phyloP scores from a whole-genome alignment of 2,888 invertebrate genomes.

The Leptinotarsa peninsularis region DNA sequence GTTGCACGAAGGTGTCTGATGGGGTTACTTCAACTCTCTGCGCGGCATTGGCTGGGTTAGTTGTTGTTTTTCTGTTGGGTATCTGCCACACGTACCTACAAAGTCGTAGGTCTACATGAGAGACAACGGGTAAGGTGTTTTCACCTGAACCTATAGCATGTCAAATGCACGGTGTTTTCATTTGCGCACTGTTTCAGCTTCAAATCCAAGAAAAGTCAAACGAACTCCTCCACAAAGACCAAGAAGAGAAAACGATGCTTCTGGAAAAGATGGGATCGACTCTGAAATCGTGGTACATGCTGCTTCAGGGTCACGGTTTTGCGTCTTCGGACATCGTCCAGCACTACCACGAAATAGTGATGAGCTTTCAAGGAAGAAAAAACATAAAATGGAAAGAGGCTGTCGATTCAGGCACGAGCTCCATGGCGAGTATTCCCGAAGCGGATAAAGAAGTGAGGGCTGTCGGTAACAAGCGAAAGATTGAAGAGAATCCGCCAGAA shows the following conservation, averaged over 20 bases:
- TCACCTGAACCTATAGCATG: no score
- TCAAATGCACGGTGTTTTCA: no score
- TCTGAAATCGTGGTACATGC: conserved; percentile 71
- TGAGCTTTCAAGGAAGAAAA: conserved; percentile 71
- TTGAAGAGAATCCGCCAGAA: conserved; percentile 7
- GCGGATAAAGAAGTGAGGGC: conserved; percentile 36
- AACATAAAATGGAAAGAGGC: conserved; percentile 73
- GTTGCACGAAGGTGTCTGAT: no score
- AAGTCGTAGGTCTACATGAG: no score
- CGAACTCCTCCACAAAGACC: conserved; percentile 53
- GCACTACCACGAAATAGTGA: conserved; percentile 72
- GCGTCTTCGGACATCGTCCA: conserved; percentile 70
- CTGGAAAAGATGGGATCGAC: conserved; percentile 65
- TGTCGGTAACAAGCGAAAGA: conserved; percentile 29
- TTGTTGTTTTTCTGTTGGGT: no score
- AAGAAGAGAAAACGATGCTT: conserved; percentile 51
- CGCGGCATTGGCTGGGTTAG: no score
- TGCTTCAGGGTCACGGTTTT: conserved; percentile 72
- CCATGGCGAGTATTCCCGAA: conserved; percentile 40
- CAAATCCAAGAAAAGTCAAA: conserved; percentile 52
- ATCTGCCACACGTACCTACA: no score
- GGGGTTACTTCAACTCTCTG: no score
- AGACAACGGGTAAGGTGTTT: no score
- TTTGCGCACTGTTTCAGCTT: conserved; percentile 43
- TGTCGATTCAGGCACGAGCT: conserved; percentile 53